A percentile compares a stretch with the other conserved stretches of the same genome.
Conservation (phyloP, 1,140 invertebrate species). For the Leptonema lineaticorne region DNA sequence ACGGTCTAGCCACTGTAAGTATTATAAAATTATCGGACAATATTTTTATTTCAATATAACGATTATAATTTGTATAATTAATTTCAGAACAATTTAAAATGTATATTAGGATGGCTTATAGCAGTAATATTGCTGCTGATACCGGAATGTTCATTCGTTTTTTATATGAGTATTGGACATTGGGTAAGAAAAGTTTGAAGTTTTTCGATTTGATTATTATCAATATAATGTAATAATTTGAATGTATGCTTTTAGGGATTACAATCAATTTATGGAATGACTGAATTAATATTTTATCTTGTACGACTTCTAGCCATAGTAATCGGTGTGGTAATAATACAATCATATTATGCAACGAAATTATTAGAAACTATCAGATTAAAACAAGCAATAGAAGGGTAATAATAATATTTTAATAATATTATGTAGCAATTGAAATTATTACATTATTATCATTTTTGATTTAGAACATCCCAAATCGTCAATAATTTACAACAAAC, state of each 20-base stretch:
- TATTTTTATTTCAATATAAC: neutral
- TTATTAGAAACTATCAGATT: conserved; percentile 47
- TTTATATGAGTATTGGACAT: conserved; percentile 69
- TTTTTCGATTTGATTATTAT: neutral
- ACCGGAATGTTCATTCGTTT: conserved; percentile 67
- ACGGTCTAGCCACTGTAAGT: conserved; percentile 64
- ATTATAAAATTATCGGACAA: neutral
- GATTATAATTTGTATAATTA: neutral
- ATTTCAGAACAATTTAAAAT: conserved; percentile 63
- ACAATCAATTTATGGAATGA: conserved; percentile 61
- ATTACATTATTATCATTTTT: conserved; percentile 17
- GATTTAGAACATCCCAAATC: conserved; percentile 34
- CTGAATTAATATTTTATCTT: conserved; percentile 62
- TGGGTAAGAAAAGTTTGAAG: conserved; percentile 61
- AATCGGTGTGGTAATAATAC: conserved; percentile 61
- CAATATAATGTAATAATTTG: neutral
- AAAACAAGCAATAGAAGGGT: conserved; percentile 46
- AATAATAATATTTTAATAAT: conserved; percentile 44
- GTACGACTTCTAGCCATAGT: conserved; percentile 60
- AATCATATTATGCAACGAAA: conserved; percentile 60
- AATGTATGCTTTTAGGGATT: conserved; percentile 54
- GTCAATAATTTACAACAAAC: conserved; percentile 43
- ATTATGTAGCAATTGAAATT: neutral
- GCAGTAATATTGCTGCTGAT: conserved; percentile 64
- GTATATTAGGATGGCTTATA: conserved; percentile 64